phyloP scores from a whole-genome alignment of 2,888 invertebrate species.

The Priocnemis perturbator region DNA sequence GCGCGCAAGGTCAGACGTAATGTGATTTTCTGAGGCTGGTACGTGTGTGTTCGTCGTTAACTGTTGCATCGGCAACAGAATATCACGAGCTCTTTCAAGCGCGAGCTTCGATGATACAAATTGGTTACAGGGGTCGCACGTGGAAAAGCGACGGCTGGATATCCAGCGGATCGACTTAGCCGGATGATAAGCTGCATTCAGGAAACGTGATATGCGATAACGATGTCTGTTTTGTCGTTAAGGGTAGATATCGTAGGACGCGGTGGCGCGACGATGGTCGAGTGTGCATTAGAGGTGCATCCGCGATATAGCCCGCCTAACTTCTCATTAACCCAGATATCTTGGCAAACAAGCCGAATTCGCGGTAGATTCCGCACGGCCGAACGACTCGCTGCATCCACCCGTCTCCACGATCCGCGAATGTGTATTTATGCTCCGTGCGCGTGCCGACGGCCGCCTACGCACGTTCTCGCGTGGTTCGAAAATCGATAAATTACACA shows the following conservation, averaged over 20 bases:
- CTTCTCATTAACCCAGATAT: conserved; percentile 55
- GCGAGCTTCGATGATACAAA: too few relatives aligned
- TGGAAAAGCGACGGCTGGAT: too few relatives aligned
- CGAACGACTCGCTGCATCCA: conserved; percentile 16
- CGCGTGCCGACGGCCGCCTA: not conserved
- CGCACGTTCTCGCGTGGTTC: not conserved
- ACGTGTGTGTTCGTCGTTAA: too few relatives aligned
- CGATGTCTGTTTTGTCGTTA: conserved; percentile 13
- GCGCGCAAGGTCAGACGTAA: too few relatives aligned
- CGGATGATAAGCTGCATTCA: too few relatives aligned
- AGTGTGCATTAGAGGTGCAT: conserved; percentile 5
- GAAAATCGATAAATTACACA: too few relatives aligned
- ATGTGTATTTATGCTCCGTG: conserved; percentile 15
- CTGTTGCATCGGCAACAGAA: too few relatives aligned
- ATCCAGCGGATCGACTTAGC: too few relatives aligned
- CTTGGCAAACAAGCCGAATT: conserved; percentile 49
- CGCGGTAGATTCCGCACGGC: conserved; percentile 12
- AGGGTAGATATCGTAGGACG: not conserved
- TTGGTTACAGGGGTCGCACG: too few relatives aligned
- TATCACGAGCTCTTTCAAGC: too few relatives aligned
- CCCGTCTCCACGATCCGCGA: conserved; percentile 14
- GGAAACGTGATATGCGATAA: conserved; percentile 14
- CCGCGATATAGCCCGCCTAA: conserved; percentile 37
- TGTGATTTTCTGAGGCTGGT: too few relatives aligned
- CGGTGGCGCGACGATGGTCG: not conserved